Evolutionary conservation across 1,140 invertebrate genomes (phyloP).

Genomic region (Aricia agestis): DNA sequence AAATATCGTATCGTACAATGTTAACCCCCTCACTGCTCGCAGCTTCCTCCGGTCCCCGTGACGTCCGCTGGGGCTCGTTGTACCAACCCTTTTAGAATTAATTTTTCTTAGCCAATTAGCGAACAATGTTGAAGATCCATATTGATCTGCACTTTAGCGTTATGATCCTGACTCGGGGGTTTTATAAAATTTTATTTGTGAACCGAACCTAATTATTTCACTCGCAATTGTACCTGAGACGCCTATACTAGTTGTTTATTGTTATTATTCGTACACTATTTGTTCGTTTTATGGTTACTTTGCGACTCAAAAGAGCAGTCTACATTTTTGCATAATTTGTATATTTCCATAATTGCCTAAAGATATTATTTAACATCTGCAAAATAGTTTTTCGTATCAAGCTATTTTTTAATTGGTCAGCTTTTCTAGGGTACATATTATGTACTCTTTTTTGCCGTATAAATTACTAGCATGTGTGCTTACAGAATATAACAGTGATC

Average conservation of each 20-base stretch:
- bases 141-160: constrained; percentile 49
- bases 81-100: constrained; percentile 65
- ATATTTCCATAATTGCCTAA: too few relatives aligned
- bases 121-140: constrained; percentile 43
- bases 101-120: constrained; percentile 73
- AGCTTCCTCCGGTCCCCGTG: constrained; percentile 37
- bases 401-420: too few relatives aligned
- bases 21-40: constrained; percentile 33
- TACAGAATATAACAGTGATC: too few relatives aligned
- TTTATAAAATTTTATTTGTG: constrained; percentile 29
- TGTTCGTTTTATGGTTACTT: neutral
- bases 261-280: neutral
- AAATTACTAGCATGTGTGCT: too few relatives aligned
- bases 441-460: too few relatives aligned
- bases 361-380: too few relatives aligned
- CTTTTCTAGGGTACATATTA: too few relatives aligned
- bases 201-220: neutral
- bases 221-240: neutral
- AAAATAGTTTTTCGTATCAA: too few relatives aligned
- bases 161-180: constrained; percentile 32
- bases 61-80: constrained; percentile 57
- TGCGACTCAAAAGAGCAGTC: neutral
- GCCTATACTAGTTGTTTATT: neutral
- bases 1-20: neutral
- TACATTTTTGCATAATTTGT: too few relatives aligned